Conservation (phyloP, 2,797 vertebrate species). For the Pterois miles region DNA sequence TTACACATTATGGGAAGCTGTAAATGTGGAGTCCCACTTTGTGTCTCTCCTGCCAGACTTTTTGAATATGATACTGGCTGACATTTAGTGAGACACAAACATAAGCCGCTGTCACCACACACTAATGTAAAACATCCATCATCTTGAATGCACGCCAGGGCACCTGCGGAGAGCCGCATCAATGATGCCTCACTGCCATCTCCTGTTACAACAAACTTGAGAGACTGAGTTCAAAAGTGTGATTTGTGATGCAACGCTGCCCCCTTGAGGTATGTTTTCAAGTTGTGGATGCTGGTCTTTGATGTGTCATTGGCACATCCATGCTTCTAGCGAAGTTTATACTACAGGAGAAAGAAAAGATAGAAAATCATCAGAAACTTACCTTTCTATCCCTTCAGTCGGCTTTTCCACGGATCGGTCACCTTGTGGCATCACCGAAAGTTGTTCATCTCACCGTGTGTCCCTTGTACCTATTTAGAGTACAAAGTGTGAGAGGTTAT, state of each 20-base stretch:
- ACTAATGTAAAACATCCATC: constrained; percentile 80
- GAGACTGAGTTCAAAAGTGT: neutral
- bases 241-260: constrained; percentile 61
- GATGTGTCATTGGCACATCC: neutral
- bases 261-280: constrained; percentile 44
- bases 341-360: neutral
- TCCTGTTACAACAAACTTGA: constrained; percentile 49
- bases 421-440: neutral
- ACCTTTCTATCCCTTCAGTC: neutral
- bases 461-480: neutral
- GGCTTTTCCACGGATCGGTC: neutral
- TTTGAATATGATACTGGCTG: constrained; percentile 77
- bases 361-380: neutral
- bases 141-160: constrained; percentile 63
- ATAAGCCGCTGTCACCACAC: constrained; percentile 79
- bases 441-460: neutral
- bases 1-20: constrained; percentile 46
- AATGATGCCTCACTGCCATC: constrained; percentile 61
- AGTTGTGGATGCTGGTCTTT: neutral
- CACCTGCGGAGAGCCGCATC: constrained; percentile 57
- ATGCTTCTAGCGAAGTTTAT: neutral
- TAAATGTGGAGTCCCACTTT: constrained; percentile 53
- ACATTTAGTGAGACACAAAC: constrained; percentile 79
- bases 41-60: constrained; percentile 54
- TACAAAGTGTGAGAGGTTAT: neutral